Percentiles rank a stretch among this genome's conserved stretches.
phyloP scores from a whole-genome alignment of 37 sponge, comb jelly and placozoan genomes.

The Ianthella basta region DNA sequence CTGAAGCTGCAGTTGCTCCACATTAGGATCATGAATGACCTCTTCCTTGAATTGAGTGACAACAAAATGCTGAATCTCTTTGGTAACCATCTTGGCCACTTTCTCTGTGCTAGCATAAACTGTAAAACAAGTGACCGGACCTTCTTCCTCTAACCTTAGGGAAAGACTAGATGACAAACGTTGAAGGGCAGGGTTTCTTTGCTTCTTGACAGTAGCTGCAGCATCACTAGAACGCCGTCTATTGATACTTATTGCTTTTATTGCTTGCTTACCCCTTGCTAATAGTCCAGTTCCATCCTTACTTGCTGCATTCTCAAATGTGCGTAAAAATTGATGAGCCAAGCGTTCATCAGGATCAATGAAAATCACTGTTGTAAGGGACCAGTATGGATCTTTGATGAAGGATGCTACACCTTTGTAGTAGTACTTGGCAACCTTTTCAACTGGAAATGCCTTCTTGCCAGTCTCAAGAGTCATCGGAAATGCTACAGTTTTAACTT shows the following conservation, averaged over 20 bases:
- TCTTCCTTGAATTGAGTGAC: conserved; percentile 28
- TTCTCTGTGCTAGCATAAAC: conserved; percentile 38
- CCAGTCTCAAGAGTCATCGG: conserved; percentile 56
- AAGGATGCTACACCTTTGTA: conserved; percentile 25
- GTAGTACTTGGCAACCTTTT: conserved; percentile 35
- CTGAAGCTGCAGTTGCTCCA: not conserved
- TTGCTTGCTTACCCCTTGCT: too few relatives aligned
- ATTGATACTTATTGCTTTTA: too few relatives aligned
- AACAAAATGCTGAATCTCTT: not conserved
- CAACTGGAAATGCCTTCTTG: conserved; percentile 14
- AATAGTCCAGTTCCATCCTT: too few relatives aligned
- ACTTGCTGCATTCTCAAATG: too few relatives aligned
- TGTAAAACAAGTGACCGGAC: not conserved
- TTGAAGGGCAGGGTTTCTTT: not conserved
- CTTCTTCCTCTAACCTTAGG: not conserved
- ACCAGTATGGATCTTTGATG: not conserved
- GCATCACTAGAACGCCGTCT: too few relatives aligned
- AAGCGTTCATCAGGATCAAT: too few relatives aligned
- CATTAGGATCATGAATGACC: conserved; percentile 32
- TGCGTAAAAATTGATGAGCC: too few relatives aligned
- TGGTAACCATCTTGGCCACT: conserved; percentile 24
- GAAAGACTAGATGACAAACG: not conserved
- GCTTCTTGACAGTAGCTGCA: too few relatives aligned
- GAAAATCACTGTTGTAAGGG: too few relatives aligned
- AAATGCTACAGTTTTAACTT: conserved; percentile 43